Evolutionary conservation across 1,140 invertebrate genomes (phyloP), one percentile per base, ranked within the genome.

Genomic region (Nasonia giraulti): DNA sequence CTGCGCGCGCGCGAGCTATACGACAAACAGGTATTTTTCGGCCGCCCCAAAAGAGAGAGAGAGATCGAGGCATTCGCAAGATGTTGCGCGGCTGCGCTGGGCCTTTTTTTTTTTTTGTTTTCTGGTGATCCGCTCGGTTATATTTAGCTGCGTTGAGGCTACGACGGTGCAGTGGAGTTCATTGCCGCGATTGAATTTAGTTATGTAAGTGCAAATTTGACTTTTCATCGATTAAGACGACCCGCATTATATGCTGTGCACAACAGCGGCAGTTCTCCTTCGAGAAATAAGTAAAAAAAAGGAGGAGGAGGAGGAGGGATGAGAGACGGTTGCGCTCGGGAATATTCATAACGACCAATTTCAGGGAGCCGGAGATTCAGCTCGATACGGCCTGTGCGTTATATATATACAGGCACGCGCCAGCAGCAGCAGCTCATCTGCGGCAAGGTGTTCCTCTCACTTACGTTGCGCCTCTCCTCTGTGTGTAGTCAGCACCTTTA

Each of bases 1-100:
- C 55, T n/a, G 1, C 23, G 23, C 23, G 17, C 73, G 76, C 76
- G 20, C 4, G 44, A 23, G n/a, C 20, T 27, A 27, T 27, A 27
- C 33, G n/a, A 50, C 77, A 87, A 88, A 87, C 86, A 88, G 88
- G 88, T 89, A 88, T 88, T 80, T 81, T 78, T 80, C 27, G n/a
- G 66, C 6, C 0, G 23, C 33, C n/a, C 12, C 8, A n/a, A 79
- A 40, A 81, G 33, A 33, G 33, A 33, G 33, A 33, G 33, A 33
- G 33, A 5, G 23, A 68, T 17, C 17, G 23, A 69, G 77, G 86
- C 86, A 87, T 86, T 87, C 84, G 88, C 88, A 88, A 88, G 88
- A 88, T 88, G 88, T 88, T 88, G 76, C 79, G 73, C 47, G 27
- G 37, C 47, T 55, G 74, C 62, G 23, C 47, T 10, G 62, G 14